phyloP scores from a whole-genome alignment of 23 tunicate species.

The Styela clava region DNA sequence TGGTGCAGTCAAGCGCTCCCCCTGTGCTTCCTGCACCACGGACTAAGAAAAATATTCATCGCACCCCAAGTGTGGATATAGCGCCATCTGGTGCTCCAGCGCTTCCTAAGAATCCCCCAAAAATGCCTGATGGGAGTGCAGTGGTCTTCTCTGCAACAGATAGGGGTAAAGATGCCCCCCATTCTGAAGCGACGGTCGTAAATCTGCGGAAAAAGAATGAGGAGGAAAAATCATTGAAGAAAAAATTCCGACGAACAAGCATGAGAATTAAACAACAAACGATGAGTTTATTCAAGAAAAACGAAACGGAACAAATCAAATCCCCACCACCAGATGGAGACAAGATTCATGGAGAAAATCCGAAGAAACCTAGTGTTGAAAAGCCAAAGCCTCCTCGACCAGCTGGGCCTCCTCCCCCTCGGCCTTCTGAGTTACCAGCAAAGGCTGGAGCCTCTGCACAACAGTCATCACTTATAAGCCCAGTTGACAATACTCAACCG shows the following conservation, averaged over 20 bases:
- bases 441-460: neutral
- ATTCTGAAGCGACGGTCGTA: neutral
- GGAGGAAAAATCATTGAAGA: neutral
- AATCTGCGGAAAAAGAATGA: neutral
- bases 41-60: neutral
- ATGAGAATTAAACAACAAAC: constrained; percentile 14
- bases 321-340: neutral
- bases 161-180: neutral
- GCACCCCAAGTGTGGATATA: neutral
- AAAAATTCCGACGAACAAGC: constrained; percentile 16
- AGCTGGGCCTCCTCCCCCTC: constrained; percentile 2
- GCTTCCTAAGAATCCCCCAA: neutral
- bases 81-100: neutral
- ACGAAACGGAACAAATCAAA: neutral
- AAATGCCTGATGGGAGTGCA: neutral
- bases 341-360: constrained; percentile 6
- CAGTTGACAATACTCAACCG: neutral
- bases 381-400: neutral
- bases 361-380: neutral
- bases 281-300: neutral
- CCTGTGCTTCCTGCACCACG: constrained; percentile 14
- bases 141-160: neutral
- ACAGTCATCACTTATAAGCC: neutral
- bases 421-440: constrained; percentile 15
- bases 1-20: constrained; percentile 11